Conservation (phyloP, 2,888 invertebrate genomes). For the Ypsolopha sequella region DNA sequence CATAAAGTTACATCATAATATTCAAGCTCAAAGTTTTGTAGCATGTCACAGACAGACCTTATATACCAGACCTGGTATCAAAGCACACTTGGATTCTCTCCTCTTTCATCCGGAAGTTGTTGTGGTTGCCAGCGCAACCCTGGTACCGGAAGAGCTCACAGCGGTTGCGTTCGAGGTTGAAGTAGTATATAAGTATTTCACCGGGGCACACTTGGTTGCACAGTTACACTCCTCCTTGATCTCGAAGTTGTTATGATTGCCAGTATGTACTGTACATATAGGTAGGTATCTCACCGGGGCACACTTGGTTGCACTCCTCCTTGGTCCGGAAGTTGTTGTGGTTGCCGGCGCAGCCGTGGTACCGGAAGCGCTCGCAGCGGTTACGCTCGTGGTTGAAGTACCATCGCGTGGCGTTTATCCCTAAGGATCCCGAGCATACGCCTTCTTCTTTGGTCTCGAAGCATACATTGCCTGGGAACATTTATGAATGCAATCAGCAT, state of each 20-base stretch:
- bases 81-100: conserved; percentile 87
- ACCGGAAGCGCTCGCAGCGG: conserved; percentile 79
- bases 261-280: no score
- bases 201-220: conserved; percentile 86
- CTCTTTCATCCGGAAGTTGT: conserved; percentile 84
- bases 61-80: no score
- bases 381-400: conserved; percentile 83
- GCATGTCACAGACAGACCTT: no score
- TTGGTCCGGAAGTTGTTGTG: conserved; percentile 89
- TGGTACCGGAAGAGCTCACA: conserved; percentile 79
- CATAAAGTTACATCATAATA: no score
- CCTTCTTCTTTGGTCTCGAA: conserved; percentile 79
- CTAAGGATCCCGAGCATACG: conserved; percentile 53
- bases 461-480: conserved; percentile 77
- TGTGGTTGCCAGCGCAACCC: conserved; percentile 84
- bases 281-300: conserved; percentile 72
- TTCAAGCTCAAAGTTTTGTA: no score
- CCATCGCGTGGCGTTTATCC: conserved; percentile 71
- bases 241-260: conserved; percentile 88
- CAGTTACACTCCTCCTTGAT: conserved; percentile 83
- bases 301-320: conserved; percentile 82
- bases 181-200: conserved; percentile 48
- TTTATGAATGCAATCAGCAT: no score
- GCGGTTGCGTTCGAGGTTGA: conserved; percentile 81
- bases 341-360: conserved; percentile 82